These are phyloP conservation scores for Rostratula benghalensis DNA, from an alignment of 2,113 vertebrate species.

Conservation along the genomic window DNA sequence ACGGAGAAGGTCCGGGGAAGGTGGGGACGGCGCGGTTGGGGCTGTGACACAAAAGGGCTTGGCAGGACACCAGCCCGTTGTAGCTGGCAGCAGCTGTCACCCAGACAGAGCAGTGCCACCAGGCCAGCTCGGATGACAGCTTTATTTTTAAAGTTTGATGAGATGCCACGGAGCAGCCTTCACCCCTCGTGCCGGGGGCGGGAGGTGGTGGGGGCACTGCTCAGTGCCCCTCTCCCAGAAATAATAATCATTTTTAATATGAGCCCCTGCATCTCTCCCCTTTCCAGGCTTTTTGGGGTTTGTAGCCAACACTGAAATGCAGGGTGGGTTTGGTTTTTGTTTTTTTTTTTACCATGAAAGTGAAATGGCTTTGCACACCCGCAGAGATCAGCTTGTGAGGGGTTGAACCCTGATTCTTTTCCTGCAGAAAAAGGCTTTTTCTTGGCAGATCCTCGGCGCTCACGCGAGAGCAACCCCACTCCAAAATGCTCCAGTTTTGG, in stretches of 20 bases:
- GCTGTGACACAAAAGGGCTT: accelerated
- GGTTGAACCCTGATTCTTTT: not conserved
- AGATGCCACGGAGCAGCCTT: not conserved
- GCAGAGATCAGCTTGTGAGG: not conserved
- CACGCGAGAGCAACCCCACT: accelerated
- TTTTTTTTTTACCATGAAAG: accelerated
- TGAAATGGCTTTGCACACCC: not conserved
- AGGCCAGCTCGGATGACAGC: not conserved
- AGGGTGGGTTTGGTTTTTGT: too few species aligned
- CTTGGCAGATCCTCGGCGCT: not conserved
- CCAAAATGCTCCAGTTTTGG: not conserved
- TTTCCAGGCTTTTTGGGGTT: not conserved
- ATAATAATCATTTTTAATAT: accelerated
- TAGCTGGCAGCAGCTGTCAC: not conserved
- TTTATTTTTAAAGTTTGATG: not conserved
- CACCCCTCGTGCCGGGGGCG: accelerated
- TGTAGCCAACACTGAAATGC: accelerated
- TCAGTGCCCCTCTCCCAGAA: not conserved
- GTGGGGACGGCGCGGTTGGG: not conserved
- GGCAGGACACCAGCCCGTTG: not conserved
- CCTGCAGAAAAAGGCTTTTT: not conserved
- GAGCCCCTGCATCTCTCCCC: not conserved
- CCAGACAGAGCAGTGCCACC: not conserved
- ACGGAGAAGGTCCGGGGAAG: accelerated
- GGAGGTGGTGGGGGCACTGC: not conserved